Evolutionary conservation across 1,140 invertebrate genomes (phyloP), one percentile per base, ranked within the genome.

Genomic region (Drosophila sechellia): DNA sequence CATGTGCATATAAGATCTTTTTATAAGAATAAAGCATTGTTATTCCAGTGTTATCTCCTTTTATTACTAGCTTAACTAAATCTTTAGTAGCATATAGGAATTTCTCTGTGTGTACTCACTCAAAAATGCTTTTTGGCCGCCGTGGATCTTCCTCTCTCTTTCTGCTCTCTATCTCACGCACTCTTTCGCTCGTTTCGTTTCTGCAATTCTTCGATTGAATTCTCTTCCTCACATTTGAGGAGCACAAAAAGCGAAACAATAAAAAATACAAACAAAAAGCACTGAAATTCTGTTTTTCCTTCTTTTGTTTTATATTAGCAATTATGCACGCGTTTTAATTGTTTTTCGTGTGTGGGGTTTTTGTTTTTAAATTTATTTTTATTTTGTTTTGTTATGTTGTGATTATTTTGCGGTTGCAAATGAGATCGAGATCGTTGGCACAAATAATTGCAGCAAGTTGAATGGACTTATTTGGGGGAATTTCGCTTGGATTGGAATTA

Each of bases 361-460:
- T 27, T 31, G 11, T 12, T 20, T 64, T 37, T 20, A 22, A 42
- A 34, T 20, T 10, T 10, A 31, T 69, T 71, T 39, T 40, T 49
- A 37, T 37, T 22, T 22, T 31, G 31, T 31, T 48, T 55, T 66
- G n/a, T 50, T 70, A 49, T 70, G 25, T 50, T 52, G 50, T 53
- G 31, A 53, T 61, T 61, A 37, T 72, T 50, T 48, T 69, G 59
- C 59, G 59, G 59, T 58, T 35, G 39, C 55, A 50, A 65, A 34
- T 50, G 53, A 65, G 70, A 22, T 22, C 20, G 20, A 22, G 20
- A 74, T 75, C 59, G 72, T 53, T 76, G 71, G 45, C 69, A 50
- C 61, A 54, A 54, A n/a, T 35, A 27, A 37, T 59, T 78, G 79
- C 60, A 46, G 70, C 75, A 84, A 65, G 79, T 83, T 83, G 80